A percentile compares a stretch with the other conserved stretches of the same genome.
Evolutionary conservation across 1,140 invertebrate genomes (phyloP).

Genomic region (Drusus annulatus): DNA sequence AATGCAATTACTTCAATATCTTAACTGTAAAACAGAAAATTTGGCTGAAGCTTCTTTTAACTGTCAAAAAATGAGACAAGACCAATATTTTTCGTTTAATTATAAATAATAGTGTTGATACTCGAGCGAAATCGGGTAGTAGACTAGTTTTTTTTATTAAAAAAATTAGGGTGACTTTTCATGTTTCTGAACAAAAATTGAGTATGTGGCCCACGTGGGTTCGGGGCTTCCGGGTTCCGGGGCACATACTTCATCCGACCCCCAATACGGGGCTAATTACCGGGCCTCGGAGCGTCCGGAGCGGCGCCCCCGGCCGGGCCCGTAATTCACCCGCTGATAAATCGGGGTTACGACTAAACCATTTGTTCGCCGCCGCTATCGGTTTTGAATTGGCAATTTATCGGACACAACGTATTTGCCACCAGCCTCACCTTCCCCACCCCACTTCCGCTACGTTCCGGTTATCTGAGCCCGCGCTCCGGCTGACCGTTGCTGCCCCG

Average conservation of each 20-base stretch:
- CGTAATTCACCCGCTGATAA: constrained; percentile 56
- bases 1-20: no score
- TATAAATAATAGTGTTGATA: no score
- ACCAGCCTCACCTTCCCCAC: constrained; percentile 29
- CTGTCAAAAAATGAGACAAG: no score
- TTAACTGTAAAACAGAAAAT: no score
- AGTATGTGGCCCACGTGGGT: no score
- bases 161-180: no score
- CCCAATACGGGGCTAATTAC: constrained; percentile 1
- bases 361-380: constrained; percentile 56
- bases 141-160: no score
- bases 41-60: no score
- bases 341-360: constrained; percentile 57
- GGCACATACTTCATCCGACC: not conserved
- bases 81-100: no score
- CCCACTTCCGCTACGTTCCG: not conserved
- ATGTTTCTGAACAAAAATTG: no score
- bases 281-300: not conserved
- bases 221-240: no score
- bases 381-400: constrained; percentile 59
- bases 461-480: not conserved
- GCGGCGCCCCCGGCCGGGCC: not conserved
- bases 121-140: no score
- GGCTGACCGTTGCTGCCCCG: not conserved
- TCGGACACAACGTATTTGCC: constrained; percentile 52